A percentile compares a stretch with the other conserved stretches of the same genome.
These are phyloP conservation scores for Silvanus unidentatus DNA, from an alignment of 2,888 invertebrate species.

Conservation along the genomic window DNA sequence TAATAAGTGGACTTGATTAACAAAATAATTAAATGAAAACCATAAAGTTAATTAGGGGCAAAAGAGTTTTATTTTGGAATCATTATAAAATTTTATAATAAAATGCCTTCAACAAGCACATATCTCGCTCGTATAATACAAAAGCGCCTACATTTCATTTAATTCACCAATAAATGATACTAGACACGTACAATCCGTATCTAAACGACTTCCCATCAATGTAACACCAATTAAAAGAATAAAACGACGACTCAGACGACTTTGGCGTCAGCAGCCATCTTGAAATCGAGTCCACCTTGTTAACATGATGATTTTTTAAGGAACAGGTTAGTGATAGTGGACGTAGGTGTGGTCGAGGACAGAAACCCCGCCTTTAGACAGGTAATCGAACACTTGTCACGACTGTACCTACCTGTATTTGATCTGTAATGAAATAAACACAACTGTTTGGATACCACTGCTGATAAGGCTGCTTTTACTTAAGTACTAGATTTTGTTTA, in stretches of 20 bases:
- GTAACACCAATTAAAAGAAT: slow-evolving; percentile 43
- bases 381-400: slow-evolving; percentile 40
- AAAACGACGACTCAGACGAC: slow-evolving; percentile 35
- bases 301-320: slow-evolving; percentile 43
- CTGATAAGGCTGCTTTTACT: no score
- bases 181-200: slow-evolving; percentile 41
- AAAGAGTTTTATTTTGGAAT: no score
- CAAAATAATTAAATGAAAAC: no score
- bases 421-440: slow-evolving; percentile 23
- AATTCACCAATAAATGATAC: slow-evolving; percentile 42
- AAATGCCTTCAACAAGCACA: no score
- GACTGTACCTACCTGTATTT: slow-evolving; percentile 37
- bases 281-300: slow-evolving; percentile 42
- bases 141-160: slow-evolving; percentile 23
- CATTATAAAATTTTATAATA: no score
- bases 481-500: no score
- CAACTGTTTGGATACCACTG: not conserved
- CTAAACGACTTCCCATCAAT: slow-evolving; percentile 43
- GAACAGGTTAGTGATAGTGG: slow-evolving; percentile 41
- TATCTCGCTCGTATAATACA: no score
- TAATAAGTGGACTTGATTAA: no score
- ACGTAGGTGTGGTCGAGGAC: slow-evolving; percentile 37
- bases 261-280: slow-evolving; percentile 45
- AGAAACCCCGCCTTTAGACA: slow-evolving; percentile 34
- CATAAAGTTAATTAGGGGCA: no score